These are phyloP conservation scores for Nasalis larvatus DNA, from an alignment of 2,113 vertebrate genomes.

Conservation along the genomic window DNA sequence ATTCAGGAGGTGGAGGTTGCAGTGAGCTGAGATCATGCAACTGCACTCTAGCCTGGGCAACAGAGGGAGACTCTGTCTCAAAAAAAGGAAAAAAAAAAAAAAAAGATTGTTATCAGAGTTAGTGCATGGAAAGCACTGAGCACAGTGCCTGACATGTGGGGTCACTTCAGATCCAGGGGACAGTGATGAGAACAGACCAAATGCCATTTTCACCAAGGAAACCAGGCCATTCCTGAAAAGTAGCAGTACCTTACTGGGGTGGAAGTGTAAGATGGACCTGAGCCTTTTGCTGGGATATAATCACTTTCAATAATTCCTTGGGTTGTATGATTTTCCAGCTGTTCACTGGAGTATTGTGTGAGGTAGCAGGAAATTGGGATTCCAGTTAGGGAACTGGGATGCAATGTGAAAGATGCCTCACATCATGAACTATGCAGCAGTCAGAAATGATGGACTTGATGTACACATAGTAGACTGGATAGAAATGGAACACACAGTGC, in stretches of 20 bases:
- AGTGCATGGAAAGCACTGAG: neutral
- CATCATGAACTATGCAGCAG: neutral
- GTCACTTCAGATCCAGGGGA: neutral
- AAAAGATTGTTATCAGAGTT: neutral
- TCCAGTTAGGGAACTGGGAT: neutral
- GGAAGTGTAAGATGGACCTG: neutral
- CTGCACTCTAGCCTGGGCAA: too few relatives aligned
- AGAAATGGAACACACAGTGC: neutral
- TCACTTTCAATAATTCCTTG: neutral
- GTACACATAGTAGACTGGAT: neutral
- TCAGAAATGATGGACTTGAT: neutral
- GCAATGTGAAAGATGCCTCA: neutral
- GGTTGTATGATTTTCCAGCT: neutral
- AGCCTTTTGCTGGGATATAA: neutral
- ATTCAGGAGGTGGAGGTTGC: too few relatives aligned
- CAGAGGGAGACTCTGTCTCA: too few relatives aligned
- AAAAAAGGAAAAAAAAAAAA: too few relatives aligned
- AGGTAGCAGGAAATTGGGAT: neutral
- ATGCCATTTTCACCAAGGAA: neutral
- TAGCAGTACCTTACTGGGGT: neutral
- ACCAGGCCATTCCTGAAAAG: neutral
- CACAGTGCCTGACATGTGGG: neutral
- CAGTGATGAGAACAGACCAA: neutral
- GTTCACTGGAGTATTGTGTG: neutral
- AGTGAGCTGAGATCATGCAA: too few relatives aligned